Percentiles rank a stretch among this genome's conserved stretches.
These are phyloP conservation scores for Muntiacus muntjak DNA, from an alignment of 2,113 vertebrate genomes.

Conservation along the genomic window DNA sequence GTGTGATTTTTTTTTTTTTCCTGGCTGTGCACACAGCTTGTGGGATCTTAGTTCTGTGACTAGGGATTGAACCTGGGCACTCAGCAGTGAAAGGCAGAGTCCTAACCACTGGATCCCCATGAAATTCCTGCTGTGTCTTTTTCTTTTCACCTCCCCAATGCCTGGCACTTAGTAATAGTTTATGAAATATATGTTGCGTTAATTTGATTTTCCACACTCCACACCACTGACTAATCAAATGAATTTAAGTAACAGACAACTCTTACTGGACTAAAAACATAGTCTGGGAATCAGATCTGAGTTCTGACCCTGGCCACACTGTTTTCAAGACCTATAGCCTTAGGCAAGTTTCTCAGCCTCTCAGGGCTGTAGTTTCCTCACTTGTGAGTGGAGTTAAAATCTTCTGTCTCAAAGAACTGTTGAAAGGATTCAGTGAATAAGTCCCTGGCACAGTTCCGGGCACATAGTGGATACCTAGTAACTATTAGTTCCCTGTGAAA, in stretches of 20 bases:
- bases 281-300: neutral
- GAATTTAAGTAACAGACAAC: neutral
- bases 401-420: neutral
- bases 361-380: neutral
- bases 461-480: neutral
- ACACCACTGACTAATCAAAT: neutral
- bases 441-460: neutral
- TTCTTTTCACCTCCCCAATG: neutral
- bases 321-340: neutral
- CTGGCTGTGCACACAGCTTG: neutral
- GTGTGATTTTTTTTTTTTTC: neutral
- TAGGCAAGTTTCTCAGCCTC: conserved; percentile 4
- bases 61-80: neutral
- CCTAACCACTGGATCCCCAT: neutral
- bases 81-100: neutral
- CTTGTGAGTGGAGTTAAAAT: neutral
- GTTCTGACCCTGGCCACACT: neutral
- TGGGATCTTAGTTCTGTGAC: neutral
- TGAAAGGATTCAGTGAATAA: neutral
- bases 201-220: neutral
- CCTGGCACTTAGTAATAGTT: neutral
- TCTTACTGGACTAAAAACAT: neutral
- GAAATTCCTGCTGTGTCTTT: neutral
- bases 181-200: neutral
- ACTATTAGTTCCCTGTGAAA: neutral